Conservation (phyloP, 2,113 vertebrate species). For the Pagrus major region DNA sequence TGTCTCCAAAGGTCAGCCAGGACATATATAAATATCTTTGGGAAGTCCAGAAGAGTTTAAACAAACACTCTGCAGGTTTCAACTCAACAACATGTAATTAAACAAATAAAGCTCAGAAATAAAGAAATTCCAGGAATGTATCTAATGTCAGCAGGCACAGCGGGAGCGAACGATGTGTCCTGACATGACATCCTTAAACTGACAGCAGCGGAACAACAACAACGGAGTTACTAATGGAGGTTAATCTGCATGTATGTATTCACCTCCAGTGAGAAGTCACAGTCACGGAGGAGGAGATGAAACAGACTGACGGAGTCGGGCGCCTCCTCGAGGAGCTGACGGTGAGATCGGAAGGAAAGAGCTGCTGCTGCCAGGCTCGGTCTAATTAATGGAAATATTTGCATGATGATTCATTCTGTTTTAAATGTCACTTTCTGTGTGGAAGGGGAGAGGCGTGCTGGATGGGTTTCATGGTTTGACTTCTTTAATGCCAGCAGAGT, state of each 20-base stretch:
- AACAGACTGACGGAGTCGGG: neutral
- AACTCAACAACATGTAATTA: neutral
- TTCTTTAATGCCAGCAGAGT: neutral
- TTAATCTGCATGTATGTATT: neutral
- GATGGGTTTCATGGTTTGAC: neutral
- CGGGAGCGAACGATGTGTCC: neutral
- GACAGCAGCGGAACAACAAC: neutral
- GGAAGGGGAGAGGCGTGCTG: neutral
- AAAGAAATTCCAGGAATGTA: neutral
- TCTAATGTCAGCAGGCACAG: neutral
- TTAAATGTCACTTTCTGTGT: conserved; percentile 1
- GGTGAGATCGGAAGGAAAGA: neutral
- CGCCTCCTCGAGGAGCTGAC: neutral
- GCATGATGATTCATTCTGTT: neutral
- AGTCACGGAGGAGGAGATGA: too few relatives aligned
- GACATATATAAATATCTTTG: neutral
- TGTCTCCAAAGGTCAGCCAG: neutral
- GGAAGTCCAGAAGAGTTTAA: too few relatives aligned
- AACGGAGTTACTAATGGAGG: neutral
- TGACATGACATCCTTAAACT: neutral
- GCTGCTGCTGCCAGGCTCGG: neutral
- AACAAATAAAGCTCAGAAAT: neutral
- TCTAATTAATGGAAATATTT: conserved; percentile 12
- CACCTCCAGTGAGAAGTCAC: neutral
- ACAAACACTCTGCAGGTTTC: neutral